Base-by-base conservation (phyloP, 2,797 vertebrate genomes). In the Enteromius radiatus region DNA sequence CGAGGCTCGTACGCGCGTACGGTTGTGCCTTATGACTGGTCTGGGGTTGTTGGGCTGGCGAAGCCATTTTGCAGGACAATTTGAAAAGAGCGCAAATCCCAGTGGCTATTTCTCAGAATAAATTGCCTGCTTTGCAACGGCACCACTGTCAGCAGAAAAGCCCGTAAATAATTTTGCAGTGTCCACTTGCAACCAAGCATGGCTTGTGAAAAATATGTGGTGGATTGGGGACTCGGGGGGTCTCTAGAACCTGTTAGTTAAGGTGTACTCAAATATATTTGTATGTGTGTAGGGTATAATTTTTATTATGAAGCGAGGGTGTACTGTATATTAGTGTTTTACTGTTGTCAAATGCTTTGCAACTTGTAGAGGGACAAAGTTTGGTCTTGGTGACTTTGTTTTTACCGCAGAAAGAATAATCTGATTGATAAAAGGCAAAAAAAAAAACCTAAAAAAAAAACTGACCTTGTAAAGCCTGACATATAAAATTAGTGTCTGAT, bases 121-220 rank as follows among this genome's bases (percentile, higher is more conserved):
- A 86, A 88, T 88, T 85, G 85, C 85, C 84, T 86, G 82, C 68
- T 84, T 81, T 84, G 85, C 83, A 83, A 65, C 70, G 73, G 33
- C 69, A 71, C 43, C 80, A 67, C 74, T 64, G 85, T 88, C 85
- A 88, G 87, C 87, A 88, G 75, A 88, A 88, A 85, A 76, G 63
- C 31, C 59, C 38, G 63, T 86, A 84, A 86, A 86, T 84, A 81
- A 86, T 85, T 84, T 47, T 56, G 61, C 74, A 70, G 76, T 14
- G 80, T 84, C 49, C 80, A 74, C 76, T 84, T 41, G 49, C 81
- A 69, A 74, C 56, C 71, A 47, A 54, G 69, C 82, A 78, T 8
- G 19, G 65, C 56, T 80, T 28, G 49, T 87, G 84, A 88, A 85
- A 76, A 87, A 88, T 86, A 84, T 81, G 43, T 56, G 75, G 82